Evolutionary conservation across 2,797 vertebrate genomes (phyloP).

Genomic region (Urocyon cinereoargenteus): DNA sequence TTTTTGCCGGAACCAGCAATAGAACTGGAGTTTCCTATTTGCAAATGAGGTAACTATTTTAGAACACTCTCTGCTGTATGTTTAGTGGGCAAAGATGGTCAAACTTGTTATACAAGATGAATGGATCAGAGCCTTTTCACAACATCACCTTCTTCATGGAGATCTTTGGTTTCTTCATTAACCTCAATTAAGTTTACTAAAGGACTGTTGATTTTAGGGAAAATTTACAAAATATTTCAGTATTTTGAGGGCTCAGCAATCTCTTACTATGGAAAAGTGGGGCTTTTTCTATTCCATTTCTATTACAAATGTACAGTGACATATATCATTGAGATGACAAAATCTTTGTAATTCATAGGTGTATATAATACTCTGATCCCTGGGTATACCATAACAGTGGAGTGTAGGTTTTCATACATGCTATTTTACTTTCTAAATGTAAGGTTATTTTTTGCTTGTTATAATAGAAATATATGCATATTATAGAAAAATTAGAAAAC

Average conservation of each 20-base stretch:
- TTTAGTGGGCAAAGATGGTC: slow-evolving; percentile 21
- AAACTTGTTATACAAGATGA: neutral
- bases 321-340: neutral
- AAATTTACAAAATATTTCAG: slow-evolving; percentile 7
- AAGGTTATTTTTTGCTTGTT: slow-evolving; percentile 5
- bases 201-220: slow-evolving; percentile 16
- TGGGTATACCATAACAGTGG: neutral
- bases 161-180: neutral
- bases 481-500: slow-evolving; percentile 22
- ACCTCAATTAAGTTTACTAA: neutral
- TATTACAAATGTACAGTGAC: neutral
- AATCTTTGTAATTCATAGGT: neutral
- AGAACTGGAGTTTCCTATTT: slow-evolving; percentile 59
- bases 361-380: neutral
- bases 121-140: neutral
- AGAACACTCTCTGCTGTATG: neutral
- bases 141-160: neutral
- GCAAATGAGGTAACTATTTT: slow-evolving; percentile 53
- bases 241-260: slow-evolving; percentile 49
- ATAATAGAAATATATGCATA: neutral
- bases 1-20: slow-evolving; percentile 3
- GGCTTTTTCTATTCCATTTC: slow-evolving; percentile 1
- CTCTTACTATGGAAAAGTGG: neutral
- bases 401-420: neutral
- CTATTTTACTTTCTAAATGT: slow-evolving; percentile 9